phyloP scores from a whole-genome alignment of 2,113 vertebrate genomes.

The Corythoichthys intestinalis region DNA sequence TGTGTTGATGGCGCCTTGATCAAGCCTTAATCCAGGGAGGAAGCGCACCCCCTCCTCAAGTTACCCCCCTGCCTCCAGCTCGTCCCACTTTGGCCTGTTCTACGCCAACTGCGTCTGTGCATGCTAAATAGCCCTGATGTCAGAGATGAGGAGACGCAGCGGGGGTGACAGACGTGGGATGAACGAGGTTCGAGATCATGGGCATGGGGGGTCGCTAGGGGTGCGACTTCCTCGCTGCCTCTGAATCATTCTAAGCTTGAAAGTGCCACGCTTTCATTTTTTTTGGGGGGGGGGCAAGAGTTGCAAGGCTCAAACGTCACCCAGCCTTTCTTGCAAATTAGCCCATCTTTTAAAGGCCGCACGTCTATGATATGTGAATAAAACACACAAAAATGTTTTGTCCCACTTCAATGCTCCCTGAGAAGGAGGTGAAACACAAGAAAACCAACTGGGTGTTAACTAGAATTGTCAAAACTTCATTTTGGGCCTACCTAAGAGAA shows the following conservation, averaged over 20 bases:
- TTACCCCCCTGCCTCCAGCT: conserved; percentile 19
- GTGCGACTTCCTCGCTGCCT: background rate
- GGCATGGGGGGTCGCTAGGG: background rate
- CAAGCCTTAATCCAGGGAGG: conserved; percentile 52
- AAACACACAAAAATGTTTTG: background rate
- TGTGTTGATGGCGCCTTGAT: conserved; percentile 50
- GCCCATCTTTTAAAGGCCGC: background rate
- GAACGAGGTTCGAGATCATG: background rate
- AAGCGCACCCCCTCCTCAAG: conserved; percentile 22
- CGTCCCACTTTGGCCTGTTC: conserved; percentile 50
- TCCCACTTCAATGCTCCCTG: background rate
- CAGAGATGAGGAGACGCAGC: conserved; percentile 21
- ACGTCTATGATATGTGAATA: background rate
- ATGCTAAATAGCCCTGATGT: conserved; percentile 54
- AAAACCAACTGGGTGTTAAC: background rate
- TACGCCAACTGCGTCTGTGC: conserved; percentile 61
- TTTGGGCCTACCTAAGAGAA: background rate
- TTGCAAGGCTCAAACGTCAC: background rate
- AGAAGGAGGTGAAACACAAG: background rate
- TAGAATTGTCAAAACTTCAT: background rate
- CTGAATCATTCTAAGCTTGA: background rate
- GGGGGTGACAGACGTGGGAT: conserved; percentile 1
- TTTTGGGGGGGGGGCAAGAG: background rate
- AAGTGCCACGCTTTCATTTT: background rate
- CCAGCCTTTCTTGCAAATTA: background rate